Conservation (phyloP, 2,888 invertebrate species). For the Philereme transversata region DNA sequence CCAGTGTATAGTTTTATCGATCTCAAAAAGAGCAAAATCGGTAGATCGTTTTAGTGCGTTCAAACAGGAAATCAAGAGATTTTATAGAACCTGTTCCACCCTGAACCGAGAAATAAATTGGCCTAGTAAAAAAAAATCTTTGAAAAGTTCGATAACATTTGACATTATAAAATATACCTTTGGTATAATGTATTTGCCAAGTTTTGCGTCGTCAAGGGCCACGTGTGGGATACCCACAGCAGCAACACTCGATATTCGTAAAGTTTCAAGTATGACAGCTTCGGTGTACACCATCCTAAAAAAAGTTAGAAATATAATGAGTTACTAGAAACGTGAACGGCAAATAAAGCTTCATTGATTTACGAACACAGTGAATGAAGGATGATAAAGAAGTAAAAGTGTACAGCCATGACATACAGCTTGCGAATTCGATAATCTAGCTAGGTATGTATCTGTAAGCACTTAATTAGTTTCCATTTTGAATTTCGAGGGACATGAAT, state of each 20-base stretch:
- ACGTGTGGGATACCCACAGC: conserved; percentile 92
- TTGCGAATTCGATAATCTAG: too few species aligned
- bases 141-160: background rate
- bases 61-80: background rate
- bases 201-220: conserved; percentile 87
- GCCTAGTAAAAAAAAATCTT: background rate
- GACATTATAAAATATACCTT: conserved; percentile 81
- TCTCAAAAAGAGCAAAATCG: too few species aligned
- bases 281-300: conserved; percentile 90
- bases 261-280: conserved; percentile 89
- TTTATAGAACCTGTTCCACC: conserved; percentile 1
- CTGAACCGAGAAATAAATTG: background rate
- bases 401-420: too few species aligned
- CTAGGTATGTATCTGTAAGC: too few species aligned
- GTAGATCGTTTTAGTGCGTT: too few species aligned
- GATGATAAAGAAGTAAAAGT: too few species aligned
- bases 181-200: conserved; percentile 88
- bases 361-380: too few species aligned
- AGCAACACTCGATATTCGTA: conserved; percentile 90
- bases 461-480: too few species aligned
- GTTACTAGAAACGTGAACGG: too few species aligned
- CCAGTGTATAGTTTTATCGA: too few species aligned
- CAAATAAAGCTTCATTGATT: too few species aligned
- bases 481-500: too few species aligned
- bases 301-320: conserved; percentile 10